Evolutionary conservation across 2,888 invertebrate genomes (phyloP).

Genomic region (Abrostola triplasia): DNA sequence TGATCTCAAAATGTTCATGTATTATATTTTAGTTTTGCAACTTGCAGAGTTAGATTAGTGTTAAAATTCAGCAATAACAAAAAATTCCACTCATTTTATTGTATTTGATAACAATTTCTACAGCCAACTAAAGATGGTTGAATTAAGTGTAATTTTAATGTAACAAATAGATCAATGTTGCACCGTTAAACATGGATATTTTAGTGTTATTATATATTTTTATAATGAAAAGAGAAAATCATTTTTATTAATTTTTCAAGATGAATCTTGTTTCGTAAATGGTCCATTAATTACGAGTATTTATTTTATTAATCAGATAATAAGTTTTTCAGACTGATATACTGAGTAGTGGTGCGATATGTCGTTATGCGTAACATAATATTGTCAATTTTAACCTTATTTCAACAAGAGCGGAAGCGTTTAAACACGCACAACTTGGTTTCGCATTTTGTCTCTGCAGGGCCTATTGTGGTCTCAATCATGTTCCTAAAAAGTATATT

Average conservation of each 20-base stretch:
- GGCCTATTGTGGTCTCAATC: constrained; percentile 37
- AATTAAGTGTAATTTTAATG: constrained; percentile 69
- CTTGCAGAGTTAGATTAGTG: constrained; percentile 37
- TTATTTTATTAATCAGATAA: constrained; percentile 57
- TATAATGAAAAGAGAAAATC: constrained; percentile 76
- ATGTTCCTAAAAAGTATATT: constrained; percentile 54
- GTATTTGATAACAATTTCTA: constrained; percentile 35
- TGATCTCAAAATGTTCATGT: constrained; percentile 52
- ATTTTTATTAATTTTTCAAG: constrained; percentile 72
- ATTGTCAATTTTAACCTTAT: constrained; percentile 54
- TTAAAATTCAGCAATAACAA: constrained; percentile 45
- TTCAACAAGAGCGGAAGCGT: constrained; percentile 33
- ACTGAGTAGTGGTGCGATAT: constrained; percentile 40
- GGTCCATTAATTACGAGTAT: constrained; percentile 69
- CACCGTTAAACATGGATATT: constrained; percentile 80
- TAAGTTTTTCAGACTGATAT: constrained; percentile 65
- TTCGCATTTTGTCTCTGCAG: constrained; percentile 46
- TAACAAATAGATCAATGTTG: constrained; percentile 78
- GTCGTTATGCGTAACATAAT: constrained; percentile 48
- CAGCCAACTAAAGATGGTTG: constrained; percentile 53
- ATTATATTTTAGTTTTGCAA: constrained; percentile 50
- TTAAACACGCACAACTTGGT: constrained; percentile 51
- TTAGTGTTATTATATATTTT: constrained; percentile 85
- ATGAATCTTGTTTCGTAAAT: constrained; percentile 62
- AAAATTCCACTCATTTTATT: constrained; percentile 48